phyloP scores from a whole-genome alignment of 2,797 vertebrate species.

The Spinus pinus region DNA sequence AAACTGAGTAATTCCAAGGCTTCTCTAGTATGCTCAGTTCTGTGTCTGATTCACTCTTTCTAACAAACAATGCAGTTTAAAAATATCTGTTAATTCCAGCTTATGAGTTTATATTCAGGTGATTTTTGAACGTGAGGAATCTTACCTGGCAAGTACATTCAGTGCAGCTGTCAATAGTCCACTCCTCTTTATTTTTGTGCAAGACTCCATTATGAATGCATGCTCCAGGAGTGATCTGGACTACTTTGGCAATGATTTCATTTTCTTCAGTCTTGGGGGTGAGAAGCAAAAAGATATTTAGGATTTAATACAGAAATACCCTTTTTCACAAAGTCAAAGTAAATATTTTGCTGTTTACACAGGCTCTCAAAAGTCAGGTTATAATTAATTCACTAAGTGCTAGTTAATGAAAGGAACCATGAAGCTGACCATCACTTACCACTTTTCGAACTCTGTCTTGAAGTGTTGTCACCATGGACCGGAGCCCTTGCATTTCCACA shows the following conservation, averaged over 20 bases:
- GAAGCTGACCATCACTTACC: constrained; percentile 78
- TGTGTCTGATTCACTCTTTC: background rate
- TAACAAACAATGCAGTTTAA: background rate
- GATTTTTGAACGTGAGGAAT: background rate
- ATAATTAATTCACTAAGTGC: background rate
- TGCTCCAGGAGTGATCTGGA: constrained; percentile 77
- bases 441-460: constrained; percentile 87
- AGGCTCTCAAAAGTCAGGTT: background rate
- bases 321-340: background rate
- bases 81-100: background rate
- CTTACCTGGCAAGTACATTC: constrained; percentile 96
- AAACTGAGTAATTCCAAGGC: background rate
- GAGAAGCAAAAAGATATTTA: background rate
- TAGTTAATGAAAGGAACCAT: background rate
- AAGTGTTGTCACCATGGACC: constrained; percentile 87
- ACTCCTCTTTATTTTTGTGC: constrained; percentile 88
- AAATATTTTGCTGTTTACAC: background rate
- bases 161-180: constrained; percentile 96
- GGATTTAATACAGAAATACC: background rate
- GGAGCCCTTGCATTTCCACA: constrained; percentile 89
- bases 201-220: constrained; percentile 90
- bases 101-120: background rate
- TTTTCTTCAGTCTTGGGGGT: constrained; percentile 81
- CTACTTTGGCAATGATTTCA: constrained; percentile 70
- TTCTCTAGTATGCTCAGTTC: background rate